Percentiles rank a stretch among this genome's conserved stretches.
phyloP scores from a whole-genome alignment of 2,888 invertebrate species.

The Trachelus iudaicus region DNA sequence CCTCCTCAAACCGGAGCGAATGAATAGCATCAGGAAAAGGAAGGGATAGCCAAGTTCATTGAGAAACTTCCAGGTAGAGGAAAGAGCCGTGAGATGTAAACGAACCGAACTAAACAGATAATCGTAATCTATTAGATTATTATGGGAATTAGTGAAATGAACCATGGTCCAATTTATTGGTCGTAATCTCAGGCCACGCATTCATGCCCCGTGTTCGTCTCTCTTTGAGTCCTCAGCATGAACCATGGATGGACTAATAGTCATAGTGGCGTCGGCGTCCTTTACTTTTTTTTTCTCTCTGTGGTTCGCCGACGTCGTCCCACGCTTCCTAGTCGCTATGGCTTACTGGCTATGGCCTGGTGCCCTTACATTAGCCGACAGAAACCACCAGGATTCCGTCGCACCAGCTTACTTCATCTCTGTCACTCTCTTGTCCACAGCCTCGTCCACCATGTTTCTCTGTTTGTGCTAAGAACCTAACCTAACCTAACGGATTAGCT shows the following conservation, averaged over 20 bases:
- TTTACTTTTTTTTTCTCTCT: constrained; percentile 31
- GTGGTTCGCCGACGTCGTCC: neutral
- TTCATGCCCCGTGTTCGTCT: neutral
- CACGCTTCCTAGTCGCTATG: constrained; percentile 24
- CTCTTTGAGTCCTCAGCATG: neutral
- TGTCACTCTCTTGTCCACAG: neutral
- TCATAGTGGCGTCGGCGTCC: constrained; percentile 44
- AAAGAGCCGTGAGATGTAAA: constrained; percentile 39
- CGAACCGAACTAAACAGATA: constrained; percentile 64
- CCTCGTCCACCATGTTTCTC: neutral
- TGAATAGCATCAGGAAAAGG: neutral
- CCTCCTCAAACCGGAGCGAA: neutral
- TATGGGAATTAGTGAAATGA: constrained; percentile 65
- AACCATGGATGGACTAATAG: neutral
- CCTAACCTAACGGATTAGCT: neutral
- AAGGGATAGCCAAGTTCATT: neutral
- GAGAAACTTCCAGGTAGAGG: neutral
- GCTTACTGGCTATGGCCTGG: constrained; percentile 30
- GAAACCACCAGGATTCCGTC: neutral
- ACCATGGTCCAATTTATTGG: constrained; percentile 63
- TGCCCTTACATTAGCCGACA: neutral
- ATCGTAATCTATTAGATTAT: constrained; percentile 66
- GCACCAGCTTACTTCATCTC: neutral
- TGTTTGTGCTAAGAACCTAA: neutral
- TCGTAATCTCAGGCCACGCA: constrained; percentile 51